Percentiles rank a stretch among this genome's conserved stretches.
These are phyloP conservation scores for Astyanax mexicanus DNA, from an alignment of 2,797 vertebrate genomes.

Conservation along the genomic window DNA sequence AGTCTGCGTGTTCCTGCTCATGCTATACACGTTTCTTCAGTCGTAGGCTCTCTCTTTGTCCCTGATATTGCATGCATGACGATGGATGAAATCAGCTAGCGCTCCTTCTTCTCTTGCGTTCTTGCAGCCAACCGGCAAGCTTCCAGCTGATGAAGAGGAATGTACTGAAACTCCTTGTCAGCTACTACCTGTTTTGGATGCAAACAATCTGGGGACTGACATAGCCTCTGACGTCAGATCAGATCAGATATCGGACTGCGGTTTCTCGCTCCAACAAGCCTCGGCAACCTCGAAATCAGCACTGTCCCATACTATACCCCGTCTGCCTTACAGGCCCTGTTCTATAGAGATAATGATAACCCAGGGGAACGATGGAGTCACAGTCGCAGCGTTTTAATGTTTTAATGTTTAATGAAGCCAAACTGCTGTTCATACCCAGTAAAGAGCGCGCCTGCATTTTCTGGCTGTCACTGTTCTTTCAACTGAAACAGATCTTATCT, in stretches of 20 bases:
- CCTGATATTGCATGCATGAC: neutral
- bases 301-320: neutral
- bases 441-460: slow-evolving; percentile 5
- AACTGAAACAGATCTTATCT: slow-evolving; percentile 32
- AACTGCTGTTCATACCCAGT: slow-evolving; percentile 17
- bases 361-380: neutral
- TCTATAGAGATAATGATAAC: neutral
- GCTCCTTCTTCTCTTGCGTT: neutral
- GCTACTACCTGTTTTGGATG: slow-evolving; percentile 23
- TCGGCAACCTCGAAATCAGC: neutral
- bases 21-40: neutral
- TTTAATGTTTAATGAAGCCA: neutral
- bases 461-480: slow-evolving; percentile 40
- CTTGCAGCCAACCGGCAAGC: neutral
- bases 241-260: slow-evolving; percentile 35
- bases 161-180: slow-evolving; percentile 26
- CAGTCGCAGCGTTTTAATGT: too few species aligned
- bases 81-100: slow-evolving; percentile 14
- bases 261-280: slow-evolving; percentile 35
- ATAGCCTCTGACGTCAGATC: slow-evolving; percentile 29
- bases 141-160: slow-evolving; percentile 27
- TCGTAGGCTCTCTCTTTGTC: too few species aligned
- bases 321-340: neutral
- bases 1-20: neutral
- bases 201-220: slow-evolving; percentile 29